Conservation (phyloP, 2,797 vertebrate genomes). For the Anisognathus igniventris region DNA sequence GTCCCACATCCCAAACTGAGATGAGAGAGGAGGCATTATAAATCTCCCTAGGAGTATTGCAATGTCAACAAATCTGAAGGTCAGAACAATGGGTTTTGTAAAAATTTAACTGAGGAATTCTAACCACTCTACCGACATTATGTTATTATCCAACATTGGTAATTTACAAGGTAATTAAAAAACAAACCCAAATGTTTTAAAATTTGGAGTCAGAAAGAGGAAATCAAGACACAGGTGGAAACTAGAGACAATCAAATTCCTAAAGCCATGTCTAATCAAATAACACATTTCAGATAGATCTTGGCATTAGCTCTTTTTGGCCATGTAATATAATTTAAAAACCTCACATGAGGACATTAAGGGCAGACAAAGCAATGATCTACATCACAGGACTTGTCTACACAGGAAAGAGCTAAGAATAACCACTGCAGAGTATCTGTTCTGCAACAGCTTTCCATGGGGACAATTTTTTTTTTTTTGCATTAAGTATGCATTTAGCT, state of each 20-base stretch:
- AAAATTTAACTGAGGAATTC: not conserved
- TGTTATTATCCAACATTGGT: not conserved
- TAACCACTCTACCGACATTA: not conserved
- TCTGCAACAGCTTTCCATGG: not conserved
- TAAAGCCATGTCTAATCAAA: not conserved
- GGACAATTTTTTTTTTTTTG: not conserved
- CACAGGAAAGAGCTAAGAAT: not conserved
- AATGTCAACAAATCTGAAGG: not conserved
- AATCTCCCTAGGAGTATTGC: not conserved
- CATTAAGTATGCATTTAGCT: not conserved
- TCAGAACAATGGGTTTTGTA: not conserved
- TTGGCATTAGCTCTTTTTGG: not conserved
- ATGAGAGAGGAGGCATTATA: not conserved
- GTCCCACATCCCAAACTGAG: not conserved
- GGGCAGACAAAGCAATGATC: not conserved
- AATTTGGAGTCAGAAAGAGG: not conserved
- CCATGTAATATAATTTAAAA: not conserved
- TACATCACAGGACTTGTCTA: not conserved
- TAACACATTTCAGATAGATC: not conserved
- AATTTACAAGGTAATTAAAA: not conserved
- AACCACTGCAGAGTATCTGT: not conserved
- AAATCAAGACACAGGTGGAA: not conserved
- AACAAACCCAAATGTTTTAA: not conserved
- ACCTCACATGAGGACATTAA: not conserved
- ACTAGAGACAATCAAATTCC: not conserved